Base-by-base conservation (phyloP, 2,797 vertebrate species). In the Neosalanx taihuensis region DNA sequence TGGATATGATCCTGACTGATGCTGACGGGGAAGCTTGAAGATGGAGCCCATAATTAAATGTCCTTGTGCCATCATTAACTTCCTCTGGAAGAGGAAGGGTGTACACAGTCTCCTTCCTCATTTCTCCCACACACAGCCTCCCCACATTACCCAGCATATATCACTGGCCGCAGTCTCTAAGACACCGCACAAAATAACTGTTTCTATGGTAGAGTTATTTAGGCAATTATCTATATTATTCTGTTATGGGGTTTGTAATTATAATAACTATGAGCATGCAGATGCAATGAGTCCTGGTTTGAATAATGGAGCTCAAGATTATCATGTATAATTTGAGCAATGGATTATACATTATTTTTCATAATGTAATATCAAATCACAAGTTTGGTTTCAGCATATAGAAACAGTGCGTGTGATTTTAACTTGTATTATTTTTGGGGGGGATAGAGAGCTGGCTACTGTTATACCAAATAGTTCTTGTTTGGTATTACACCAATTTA, bases 1-100 rank as follows among this genome's bases (percentile, higher is more conserved):
- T 79, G 81, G 86, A 89, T 87, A 87, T 83, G 82, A 89, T 83
- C 80, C 83, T 87, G 86, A 89, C 77, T 76, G 83, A 89, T 85
- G 84, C 82, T 84, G 87, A 87, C 85, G 79, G 86, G 81, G 79
- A 78, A 74, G 76, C 82, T 85, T 83, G 77, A 82, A 85, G 86
- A 86, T 80, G 77, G 79, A 72, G 67, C 63, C 41, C 71, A 69
- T 84, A 84, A 87, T 86, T 84, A 79, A 85, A 81, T 80, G 81
- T 86, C 83, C 77, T 84, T 86, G 79, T 71, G 69, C 76, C 80
- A 75, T 79, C 74, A 72, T 84, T 72, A 81, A 78, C 70, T 78
- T 76, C 59, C 69, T 76, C 29, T 31, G 59, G 76, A 51, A 5
- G 46, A 72, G 60, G 46, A 33, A 33, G 33, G 30, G 4, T 63